Base-by-base conservation (phyloP, 2,888 invertebrate species). In the Acanthosepion esculentum region DNA sequence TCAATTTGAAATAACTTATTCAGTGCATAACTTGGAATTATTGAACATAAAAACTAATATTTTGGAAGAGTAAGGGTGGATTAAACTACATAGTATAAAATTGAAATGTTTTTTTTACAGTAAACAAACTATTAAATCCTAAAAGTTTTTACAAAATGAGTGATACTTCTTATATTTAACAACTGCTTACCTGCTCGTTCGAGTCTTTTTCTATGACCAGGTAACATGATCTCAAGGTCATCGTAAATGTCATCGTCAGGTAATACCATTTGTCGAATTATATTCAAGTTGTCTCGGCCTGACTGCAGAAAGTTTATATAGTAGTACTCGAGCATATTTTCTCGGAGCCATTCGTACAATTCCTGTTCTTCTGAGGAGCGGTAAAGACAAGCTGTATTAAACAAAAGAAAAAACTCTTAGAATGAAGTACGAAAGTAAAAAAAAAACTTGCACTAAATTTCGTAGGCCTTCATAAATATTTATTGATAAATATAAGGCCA, bases 171-270 rank as follows among this genome's bases (percentile, higher is more conserved):
- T 48, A 48, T 48, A 23, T 92, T 29, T 29, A 92, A 48, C 20
- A 4, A 50, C 8, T 92, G 94, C 95, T 92, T 94, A 97, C 97
- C 97, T 96, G 97, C 97, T 94, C 96, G 95, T 95, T 96, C 96
- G 0, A 97, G 95, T 53, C 97, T 95, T 94, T 96, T 95, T 95
- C 96, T 96, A 95, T 97, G 97, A 26, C 97, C 97, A n/a, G 97
- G 97, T 33, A 97, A 95, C n/a, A 96, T 96, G 48, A 97, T 97
- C 95, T 97, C 97, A 53, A 97, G 95, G 93, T 97, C 97, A 94
- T 97, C 96, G 94, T 96, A 97, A 12, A 97, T 94, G 6, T 96
- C 95, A n/a, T 96, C 96, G 94, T 96, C 96, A 4, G 96, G 96
- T 5, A 97, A 96, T n/a, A 96, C 95, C 23, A 97, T 95, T 29